Percentiles rank a stretch among this genome's conserved stretches.
Evolutionary conservation across 2,888 invertebrate species (phyloP).

Genomic region (Poecilobothrus nobilitatus): DNA sequence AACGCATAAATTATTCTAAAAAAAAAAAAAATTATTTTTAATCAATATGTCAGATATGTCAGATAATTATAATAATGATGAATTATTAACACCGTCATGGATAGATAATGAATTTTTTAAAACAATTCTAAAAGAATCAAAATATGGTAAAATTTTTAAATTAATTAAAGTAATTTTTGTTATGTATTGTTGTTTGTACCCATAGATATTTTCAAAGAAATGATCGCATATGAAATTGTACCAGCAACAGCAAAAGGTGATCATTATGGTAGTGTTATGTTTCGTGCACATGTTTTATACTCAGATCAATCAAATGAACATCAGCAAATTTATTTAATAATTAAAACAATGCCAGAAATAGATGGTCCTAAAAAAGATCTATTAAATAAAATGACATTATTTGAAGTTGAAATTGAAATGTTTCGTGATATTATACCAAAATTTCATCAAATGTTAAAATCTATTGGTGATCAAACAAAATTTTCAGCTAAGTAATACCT

Average conservation of each 20-base stretch:
- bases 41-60: no score
- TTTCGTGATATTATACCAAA: slow-evolving; percentile 31
- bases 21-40: no score
- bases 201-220: slow-evolving; percentile 14
- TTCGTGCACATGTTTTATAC: slow-evolving; percentile 23
- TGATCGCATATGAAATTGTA: slow-evolving; percentile 17
- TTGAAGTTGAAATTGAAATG: slow-evolving; percentile 32
- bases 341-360: slow-evolving; percentile 32
- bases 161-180: slow-evolving; percentile 9
- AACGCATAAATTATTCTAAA: no score
- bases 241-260: slow-evolving; percentile 26
- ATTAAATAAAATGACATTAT: slow-evolving; percentile 25
- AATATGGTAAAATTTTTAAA: slow-evolving; percentile 20
- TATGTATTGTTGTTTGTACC: no score
- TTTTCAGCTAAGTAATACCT: slow-evolving; percentile 23
- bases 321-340: slow-evolving; percentile 25
- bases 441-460: slow-evolving; percentile 28
- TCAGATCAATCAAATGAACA: not conserved
- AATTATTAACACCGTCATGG: slow-evolving; percentile 24
- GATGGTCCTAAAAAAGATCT: slow-evolving; percentile 30
- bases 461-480: slow-evolving; percentile 27
- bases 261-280: slow-evolving; percentile 29
- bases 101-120: slow-evolving; percentile 23
- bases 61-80: slow-evolving; percentile 18
- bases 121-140: slow-evolving; percentile 20